Conservation (phyloP, 1,140 invertebrate species). For the Aradophagus sp. region DNA sequence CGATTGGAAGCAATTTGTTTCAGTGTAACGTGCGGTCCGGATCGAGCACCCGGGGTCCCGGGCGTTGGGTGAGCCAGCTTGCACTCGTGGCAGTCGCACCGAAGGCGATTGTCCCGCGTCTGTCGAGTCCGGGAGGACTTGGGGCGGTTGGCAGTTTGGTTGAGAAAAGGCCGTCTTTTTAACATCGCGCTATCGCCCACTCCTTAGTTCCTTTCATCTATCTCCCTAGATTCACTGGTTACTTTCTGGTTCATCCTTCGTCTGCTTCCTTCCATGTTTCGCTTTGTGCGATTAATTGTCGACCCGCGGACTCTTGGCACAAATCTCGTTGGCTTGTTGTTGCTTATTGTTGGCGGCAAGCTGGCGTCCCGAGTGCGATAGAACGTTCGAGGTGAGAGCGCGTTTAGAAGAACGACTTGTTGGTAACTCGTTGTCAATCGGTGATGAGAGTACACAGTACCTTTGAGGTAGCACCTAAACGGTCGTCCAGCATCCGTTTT, state of each 20-base stretch:
- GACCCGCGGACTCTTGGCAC: conserved; percentile 36
- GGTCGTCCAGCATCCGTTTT: conserved; percentile 55
- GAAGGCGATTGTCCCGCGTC: conserved; percentile 48
- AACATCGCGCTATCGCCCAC: neutral
- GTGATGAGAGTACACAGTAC: conserved; percentile 55
- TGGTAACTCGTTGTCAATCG: conserved; percentile 55
- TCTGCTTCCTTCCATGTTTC: neutral
- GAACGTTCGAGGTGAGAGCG: conserved; percentile 48
- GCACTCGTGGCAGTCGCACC: no score
- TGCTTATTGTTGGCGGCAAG: conserved; percentile 49
- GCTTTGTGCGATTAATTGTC: neutral
- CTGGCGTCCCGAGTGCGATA: conserved; percentile 34
- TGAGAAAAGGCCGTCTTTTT: conserved; percentile 62
- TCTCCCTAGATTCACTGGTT: no score
- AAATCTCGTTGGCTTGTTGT: conserved; percentile 54
- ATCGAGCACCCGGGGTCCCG: no score
- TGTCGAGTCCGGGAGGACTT: conserved; percentile 46
- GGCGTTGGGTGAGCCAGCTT: no score
- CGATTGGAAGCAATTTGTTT: no score
- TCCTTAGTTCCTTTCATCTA: neutral
- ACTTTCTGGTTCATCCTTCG: conserved; percentile 19
- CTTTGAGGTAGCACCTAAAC: conserved; percentile 53
- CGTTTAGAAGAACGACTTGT: conserved; percentile 47
- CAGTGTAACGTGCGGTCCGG: no score
- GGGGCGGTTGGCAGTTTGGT: conserved; percentile 68